phyloP scores from a whole-genome alignment of 2,888 invertebrate genomes.

The Drosophila kambysellisi region DNA sequence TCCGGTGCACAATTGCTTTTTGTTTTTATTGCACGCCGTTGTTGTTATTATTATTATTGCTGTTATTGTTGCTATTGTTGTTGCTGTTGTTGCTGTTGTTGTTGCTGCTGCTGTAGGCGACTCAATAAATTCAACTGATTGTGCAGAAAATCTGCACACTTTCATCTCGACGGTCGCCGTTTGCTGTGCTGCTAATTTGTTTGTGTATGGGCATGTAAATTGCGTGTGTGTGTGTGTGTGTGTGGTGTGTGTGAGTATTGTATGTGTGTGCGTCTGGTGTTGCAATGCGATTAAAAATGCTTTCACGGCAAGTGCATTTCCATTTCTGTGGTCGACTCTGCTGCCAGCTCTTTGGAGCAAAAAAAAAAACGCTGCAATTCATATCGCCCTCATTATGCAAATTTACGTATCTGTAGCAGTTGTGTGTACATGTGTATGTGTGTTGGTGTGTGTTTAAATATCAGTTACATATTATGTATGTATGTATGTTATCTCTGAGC shows the following conservation, averaged over 20 bases:
- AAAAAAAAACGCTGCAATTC: conserved; percentile 39
- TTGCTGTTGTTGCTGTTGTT: conserved; percentile 30
- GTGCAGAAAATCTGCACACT: conserved; percentile 67
- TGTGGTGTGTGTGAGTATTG: conserved; percentile 5
- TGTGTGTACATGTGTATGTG: not conserved
- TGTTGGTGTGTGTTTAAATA: conserved; percentile 2
- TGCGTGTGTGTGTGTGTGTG: not conserved
- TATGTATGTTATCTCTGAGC: not conserved
- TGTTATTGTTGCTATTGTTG: conserved; percentile 33
- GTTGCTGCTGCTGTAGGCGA: conserved; percentile 33
- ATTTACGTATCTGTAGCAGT: conserved; percentile 19
- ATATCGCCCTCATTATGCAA: conserved; percentile 61
- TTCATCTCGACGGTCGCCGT: conserved; percentile 58
- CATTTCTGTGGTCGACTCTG: conserved; percentile 71
- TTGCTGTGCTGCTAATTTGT: conserved; percentile 40
- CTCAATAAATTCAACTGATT: conserved; percentile 79
- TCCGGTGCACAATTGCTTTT: conserved; percentile 50
- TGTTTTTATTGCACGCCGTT: conserved; percentile 45
- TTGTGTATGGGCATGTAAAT: conserved; percentile 2
- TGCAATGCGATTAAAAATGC: conserved; percentile 80
- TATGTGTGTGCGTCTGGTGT: conserved; percentile 13
- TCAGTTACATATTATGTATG: not conserved
- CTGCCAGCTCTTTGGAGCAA: conserved; percentile 12
- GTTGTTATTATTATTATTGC: conserved; percentile 23
- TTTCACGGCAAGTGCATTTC: conserved; percentile 80